Base-by-base conservation (phyloP, 2,888 invertebrate genomes). In the Congeria kusceri region DNA sequence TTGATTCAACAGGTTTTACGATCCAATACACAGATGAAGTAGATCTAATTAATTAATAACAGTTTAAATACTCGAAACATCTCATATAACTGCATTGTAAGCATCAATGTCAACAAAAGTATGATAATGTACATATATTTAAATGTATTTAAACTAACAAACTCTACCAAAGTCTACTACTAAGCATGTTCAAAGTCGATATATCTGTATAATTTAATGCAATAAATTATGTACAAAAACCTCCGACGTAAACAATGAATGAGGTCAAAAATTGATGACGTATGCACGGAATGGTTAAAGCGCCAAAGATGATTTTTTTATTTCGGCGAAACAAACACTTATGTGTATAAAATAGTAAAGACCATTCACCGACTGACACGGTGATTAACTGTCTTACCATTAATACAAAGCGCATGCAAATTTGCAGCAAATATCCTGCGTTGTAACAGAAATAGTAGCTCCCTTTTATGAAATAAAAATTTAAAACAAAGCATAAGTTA, bases 381-480 rank as follows among this genome's bases (percentile, higher is more conserved):
- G 39, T 39, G 39, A 39, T 13, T 15, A 13, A 13, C 15, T 39
- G 39, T 39, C 39, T 32, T 32, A 32, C 9, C 15, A 15, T 39
- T 39, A 1, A 39, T 15, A 53, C 53, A 53, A 9, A 53, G 9
- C 53, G 25, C 25, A 53, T 53, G 53, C 9, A 23, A 1, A 4
- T 20, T 53, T 53, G 25, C 20, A 20, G n/a, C 53, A 53, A 23
- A 25, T 53, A 9, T 9, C 53, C 9, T 53, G 18, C 25, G 7
- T 5, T 25, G 25, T 29, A 49, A 46, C 53, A 64, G 62, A 77
- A 78, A 73, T 68, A 29, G 59, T 46, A 61, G 71, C 59, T 66
- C 64, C 56, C 65, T 73, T 59, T 49, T 39, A 25, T 58, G 47
- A 69, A 68, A 63, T 74, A 28, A 78, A 78, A 73, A 65, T 61